Evolutionary conservation across 1,140 invertebrate species (phyloP).

Genomic region (Zophobas morio): DNA sequence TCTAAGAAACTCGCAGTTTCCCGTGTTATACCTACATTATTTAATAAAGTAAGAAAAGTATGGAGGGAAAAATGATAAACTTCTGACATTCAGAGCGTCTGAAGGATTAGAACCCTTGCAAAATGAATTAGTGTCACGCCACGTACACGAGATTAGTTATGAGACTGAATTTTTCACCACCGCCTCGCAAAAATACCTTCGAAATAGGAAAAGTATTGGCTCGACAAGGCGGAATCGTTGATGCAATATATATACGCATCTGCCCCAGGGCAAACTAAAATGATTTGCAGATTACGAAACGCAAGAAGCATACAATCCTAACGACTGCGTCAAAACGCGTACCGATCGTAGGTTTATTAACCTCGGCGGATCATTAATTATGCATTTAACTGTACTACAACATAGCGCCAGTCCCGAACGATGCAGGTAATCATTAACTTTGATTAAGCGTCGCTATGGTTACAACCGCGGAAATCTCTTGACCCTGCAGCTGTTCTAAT

Average conservation of each 20-base stretch:
- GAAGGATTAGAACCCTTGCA: not conserved
- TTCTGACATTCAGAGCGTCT: not conserved
- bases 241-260: no score
- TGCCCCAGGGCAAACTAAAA: not conserved
- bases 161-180: constrained; percentile 6
- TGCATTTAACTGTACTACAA: not conserved
- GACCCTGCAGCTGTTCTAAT: constrained; percentile 14
- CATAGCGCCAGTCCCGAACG: constrained; percentile 13
- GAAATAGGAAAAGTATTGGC: not conserved
- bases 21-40: not conserved
- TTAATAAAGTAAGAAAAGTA: constrained; percentile 2
- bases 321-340: no score
- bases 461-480: constrained; percentile 36
- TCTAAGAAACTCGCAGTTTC: constrained; percentile 12
- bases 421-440: constrained; percentile 37
- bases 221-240: no score
- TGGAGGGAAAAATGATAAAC: not conserved
- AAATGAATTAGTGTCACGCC: constrained; percentile 5
- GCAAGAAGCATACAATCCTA: no score
- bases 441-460: constrained; percentile 28
- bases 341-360: not conserved
- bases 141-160: constrained; percentile 4
- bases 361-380: constrained; percentile 15
- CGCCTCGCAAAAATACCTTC: not conserved
- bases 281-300: not conserved